Evolutionary conservation across 2,113 vertebrate species (phyloP).

Genomic region (Oryzias celebensis): DNA sequence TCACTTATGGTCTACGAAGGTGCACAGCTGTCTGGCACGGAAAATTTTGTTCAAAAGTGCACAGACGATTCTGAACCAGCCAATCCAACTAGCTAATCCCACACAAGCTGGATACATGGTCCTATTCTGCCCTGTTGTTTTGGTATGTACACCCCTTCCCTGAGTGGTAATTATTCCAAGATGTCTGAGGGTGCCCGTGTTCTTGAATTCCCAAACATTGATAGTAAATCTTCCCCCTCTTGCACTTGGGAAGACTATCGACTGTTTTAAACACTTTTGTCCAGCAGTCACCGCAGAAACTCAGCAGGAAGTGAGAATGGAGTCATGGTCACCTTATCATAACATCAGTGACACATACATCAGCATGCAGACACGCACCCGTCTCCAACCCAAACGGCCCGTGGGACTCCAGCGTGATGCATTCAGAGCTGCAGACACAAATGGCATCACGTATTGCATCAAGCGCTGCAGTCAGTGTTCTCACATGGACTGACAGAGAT

Average conservation of each 20-base stretch:
- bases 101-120: neutral
- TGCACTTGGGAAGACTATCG: no score
- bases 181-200: conserved; percentile 27
- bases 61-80: conserved; percentile 2
- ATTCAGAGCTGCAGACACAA: neutral
- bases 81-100: conserved; percentile 26
- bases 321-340: conserved; percentile 2
- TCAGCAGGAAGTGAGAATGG: neutral
- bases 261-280: no score
- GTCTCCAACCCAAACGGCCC: neutral
- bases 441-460: neutral
- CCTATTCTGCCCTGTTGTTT: conserved; percentile 12
- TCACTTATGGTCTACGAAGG: neutral
- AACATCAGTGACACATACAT: neutral
- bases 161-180: conserved; percentile 43
- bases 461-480: conserved; percentile 15
- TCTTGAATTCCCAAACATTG: conserved; percentile 32
- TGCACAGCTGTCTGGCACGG: conserved; percentile 3
- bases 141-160: neutral
- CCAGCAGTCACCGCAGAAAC: neutral
- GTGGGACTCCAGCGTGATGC: neutral
- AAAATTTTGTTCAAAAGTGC: conserved; percentile 9
- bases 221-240: conserved; percentile 16
- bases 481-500: conserved; percentile 1
- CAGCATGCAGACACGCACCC: neutral